Conservation (phyloP, 1,140 invertebrate species). For the Danaus melanippus region DNA sequence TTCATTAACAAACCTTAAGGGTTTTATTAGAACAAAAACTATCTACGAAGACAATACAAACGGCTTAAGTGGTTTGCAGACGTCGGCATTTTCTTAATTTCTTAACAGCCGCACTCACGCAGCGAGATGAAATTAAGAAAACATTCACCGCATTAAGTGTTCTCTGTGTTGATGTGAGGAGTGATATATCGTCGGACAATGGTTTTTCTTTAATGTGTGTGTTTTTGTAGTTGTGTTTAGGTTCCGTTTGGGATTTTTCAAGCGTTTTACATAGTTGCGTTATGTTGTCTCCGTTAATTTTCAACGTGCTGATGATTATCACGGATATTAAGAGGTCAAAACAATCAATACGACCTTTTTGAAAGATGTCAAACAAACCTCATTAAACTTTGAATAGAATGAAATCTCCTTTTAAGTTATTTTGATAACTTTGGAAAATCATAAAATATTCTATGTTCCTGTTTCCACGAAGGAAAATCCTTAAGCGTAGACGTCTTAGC, state of each 20-base stretch:
- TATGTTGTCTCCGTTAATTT: too few relatives aligned
- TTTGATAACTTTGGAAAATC: conserved; percentile 22
- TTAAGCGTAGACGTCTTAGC: conserved; percentile 68
- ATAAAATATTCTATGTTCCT: conserved; percentile 48
- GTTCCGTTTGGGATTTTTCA: too few relatives aligned
- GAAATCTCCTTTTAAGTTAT: too few relatives aligned
- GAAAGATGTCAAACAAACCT: too few relatives aligned
- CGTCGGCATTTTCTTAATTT: conserved; percentile 64
- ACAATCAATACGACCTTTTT: too few relatives aligned
- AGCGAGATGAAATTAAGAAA: conserved; percentile 68
- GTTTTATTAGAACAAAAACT: conserved; percentile 46
- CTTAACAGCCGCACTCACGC: conserved; percentile 58
- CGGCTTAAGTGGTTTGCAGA: conserved; percentile 32
- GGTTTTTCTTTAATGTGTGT: too few relatives aligned
- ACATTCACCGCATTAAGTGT: conserved; percentile 57
- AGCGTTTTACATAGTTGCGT: too few relatives aligned
- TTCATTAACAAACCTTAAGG: conserved; percentile 52
- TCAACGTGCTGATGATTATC: too few relatives aligned
- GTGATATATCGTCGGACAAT: too few relatives aligned
- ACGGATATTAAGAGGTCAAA: too few relatives aligned
- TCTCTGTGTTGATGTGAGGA: conserved; percentile 5
- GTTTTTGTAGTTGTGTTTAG: too few relatives aligned
- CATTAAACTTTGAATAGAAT: too few relatives aligned
- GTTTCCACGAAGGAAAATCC: conserved; percentile 67
- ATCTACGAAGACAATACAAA: conserved; percentile 27